A percentile compares a stretch with the other conserved stretches of the same genome.
phyloP scores from a whole-genome alignment of 2,888 invertebrate genomes.

The Trichopoda pennipes region DNA sequence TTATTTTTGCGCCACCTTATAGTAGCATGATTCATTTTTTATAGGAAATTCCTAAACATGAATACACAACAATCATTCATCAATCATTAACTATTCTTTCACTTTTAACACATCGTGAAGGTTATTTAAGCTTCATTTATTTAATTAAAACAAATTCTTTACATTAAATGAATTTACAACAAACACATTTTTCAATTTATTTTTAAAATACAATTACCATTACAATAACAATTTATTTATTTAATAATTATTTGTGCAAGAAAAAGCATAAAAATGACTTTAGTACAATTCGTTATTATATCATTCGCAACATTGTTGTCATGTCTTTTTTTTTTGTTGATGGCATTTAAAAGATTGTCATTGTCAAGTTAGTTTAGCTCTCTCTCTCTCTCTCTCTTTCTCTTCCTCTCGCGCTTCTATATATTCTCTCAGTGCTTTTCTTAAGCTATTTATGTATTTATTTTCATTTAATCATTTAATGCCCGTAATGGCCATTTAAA shows the following conservation, averaged over 20 bases:
- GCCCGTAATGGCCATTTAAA: constrained; percentile 57
- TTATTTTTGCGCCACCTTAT: too few species aligned
- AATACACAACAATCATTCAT: not conserved
- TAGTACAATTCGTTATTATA: constrained; percentile 44
- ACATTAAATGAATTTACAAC: constrained; percentile 7
- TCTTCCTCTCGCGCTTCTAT: too few species aligned
- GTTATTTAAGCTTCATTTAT: constrained; percentile 41
- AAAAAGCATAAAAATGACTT: constrained; percentile 18
- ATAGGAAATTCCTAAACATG: constrained; percentile 16
- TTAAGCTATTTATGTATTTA: constrained; percentile 1
- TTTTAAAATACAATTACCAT: constrained; percentile 37
- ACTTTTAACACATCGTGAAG: constrained; percentile 42
- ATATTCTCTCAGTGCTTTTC: too few species aligned
- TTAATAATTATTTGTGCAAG: not conserved
- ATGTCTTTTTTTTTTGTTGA: too few species aligned
- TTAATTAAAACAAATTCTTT: constrained; percentile 56
- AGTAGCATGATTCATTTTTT: not conserved
- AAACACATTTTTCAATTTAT: constrained; percentile 40
- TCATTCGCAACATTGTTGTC: constrained; percentile 41
- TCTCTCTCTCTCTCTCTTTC: not conserved
- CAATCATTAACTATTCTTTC: constrained; percentile 26
- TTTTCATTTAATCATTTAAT: constrained; percentile 23
- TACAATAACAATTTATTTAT: constrained; percentile 55
- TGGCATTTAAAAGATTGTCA: constrained; percentile 22
- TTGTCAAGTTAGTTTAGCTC: constrained; percentile 1